Conservation (phyloP, 2,797 vertebrate species). For the Eremophila alpestris region DNA sequence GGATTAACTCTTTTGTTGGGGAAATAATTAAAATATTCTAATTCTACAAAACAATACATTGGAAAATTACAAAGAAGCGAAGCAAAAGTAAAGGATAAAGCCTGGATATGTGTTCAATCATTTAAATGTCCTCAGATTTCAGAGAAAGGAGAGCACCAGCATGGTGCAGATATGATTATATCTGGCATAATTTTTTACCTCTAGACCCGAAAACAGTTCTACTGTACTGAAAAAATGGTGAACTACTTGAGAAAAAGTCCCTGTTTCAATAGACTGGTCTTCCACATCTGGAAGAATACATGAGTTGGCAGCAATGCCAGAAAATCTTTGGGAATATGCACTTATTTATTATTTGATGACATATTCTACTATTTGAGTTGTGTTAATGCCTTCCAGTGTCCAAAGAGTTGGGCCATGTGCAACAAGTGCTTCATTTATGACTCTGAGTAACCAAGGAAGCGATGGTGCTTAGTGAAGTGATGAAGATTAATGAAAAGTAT, state of each 20-base stretch:
- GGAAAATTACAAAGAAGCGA: neutral
- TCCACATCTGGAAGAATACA: neutral
- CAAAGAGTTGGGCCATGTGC: neutral
- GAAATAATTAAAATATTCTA: neutral
- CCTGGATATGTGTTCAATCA: neutral
- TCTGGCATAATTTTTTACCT: neutral
- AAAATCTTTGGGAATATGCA: neutral
- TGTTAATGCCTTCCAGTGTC: neutral
- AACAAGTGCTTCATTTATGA: neutral
- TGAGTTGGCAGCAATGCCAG: neutral
- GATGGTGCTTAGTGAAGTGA: neutral
- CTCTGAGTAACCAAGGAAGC: slow-evolving; percentile 1
- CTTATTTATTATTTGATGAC: slow-evolving; percentile 21
- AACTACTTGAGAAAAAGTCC: neutral
- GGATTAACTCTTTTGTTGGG: neutral
- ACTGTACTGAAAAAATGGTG: neutral
- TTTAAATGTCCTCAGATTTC: neutral
- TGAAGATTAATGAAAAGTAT: neutral
- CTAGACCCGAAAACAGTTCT: neutral
- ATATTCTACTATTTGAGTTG: slow-evolving; percentile 15
- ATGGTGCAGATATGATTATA: neutral
- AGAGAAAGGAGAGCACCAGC: neutral
- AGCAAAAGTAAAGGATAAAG: neutral
- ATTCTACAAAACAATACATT: neutral
- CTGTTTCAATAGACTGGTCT: neutral